Percentiles rank a stretch among this genome's conserved stretches.
Conservation (phyloP, 2,888 invertebrate genomes). For the Tetheella fluctuosa region DNA sequence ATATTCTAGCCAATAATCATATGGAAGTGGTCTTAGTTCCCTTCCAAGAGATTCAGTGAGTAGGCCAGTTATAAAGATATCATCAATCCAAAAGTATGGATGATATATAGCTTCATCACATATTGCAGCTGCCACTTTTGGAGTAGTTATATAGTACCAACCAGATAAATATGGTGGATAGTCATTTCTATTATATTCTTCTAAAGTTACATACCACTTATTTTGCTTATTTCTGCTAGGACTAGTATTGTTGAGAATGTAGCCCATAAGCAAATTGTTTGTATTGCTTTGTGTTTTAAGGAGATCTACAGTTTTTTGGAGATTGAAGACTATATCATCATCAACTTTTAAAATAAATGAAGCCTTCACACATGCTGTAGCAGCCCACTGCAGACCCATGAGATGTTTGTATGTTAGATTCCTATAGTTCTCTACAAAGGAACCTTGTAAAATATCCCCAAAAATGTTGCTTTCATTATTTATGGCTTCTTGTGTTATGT, state of each 20-base stretch:
- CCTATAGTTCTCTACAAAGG: slow-evolving; percentile 89
- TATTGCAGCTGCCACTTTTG: slow-evolving; percentile 84
- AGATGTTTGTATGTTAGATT: slow-evolving; percentile 93
- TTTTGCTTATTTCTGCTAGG: slow-evolving; percentile 87
- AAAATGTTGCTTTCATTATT: slow-evolving; percentile 85
- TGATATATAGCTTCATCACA: slow-evolving; percentile 79
- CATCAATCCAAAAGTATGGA: slow-evolving; percentile 96
- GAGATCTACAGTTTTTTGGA: slow-evolving; percentile 76
- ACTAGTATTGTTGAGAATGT: slow-evolving; percentile 85
- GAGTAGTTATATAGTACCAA: slow-evolving; percentile 92
- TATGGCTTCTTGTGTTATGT: slow-evolving; percentile 82
- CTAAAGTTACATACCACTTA: slow-evolving; percentile 91
- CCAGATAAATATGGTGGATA: slow-evolving; percentile 93
- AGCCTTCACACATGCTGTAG: slow-evolving; percentile 83
- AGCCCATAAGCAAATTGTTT: slow-evolving; percentile 84
- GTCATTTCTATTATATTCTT: slow-evolving; percentile 84
- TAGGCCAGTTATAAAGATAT: slow-evolving; percentile 93
- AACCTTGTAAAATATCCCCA: slow-evolving; percentile 90
- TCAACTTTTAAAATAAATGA: slow-evolving; percentile 91
- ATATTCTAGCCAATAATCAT: slow-evolving; percentile 87
- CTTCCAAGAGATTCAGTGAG: slow-evolving; percentile 85
- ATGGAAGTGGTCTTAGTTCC: slow-evolving; percentile 82
- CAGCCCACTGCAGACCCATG: slow-evolving; percentile 91
- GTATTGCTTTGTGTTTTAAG: slow-evolving; percentile 39
- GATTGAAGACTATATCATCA: slow-evolving; percentile 90